Conservation (phyloP, 2,797 vertebrate genomes). For the Prionace glauca region DNA sequence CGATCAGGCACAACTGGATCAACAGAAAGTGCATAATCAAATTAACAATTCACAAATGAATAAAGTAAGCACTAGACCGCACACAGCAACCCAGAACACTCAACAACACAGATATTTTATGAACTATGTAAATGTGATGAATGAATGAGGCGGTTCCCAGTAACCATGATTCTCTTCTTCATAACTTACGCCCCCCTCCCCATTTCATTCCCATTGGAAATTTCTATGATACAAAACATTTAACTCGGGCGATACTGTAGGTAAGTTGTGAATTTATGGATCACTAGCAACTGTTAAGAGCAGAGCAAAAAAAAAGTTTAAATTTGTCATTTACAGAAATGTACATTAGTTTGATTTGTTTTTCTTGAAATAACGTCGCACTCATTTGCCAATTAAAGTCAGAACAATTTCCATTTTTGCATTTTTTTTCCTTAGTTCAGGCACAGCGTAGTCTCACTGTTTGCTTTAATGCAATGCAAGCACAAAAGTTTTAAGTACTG, state of each 20-base stretch:
- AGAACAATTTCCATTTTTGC: slow-evolving; percentile 12
- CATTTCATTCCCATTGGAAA: not conserved
- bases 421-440: slow-evolving; percentile 22
- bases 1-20: slow-evolving; percentile 40
- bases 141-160: slow-evolving; percentile 49
- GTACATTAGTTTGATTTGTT: slow-evolving; percentile 39
- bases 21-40: slow-evolving; percentile 47
- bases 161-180: slow-evolving; percentile 42
- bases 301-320: slow-evolving; percentile 7
- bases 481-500: not conserved
- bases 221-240: not conserved
- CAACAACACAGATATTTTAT: slow-evolving; percentile 45
- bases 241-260: not conserved
- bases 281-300: slow-evolving; percentile 28
- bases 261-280: not conserved
- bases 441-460: not conserved
- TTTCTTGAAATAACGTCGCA: slow-evolving; percentile 6
- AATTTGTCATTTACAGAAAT: slow-evolving; percentile 16
- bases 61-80: slow-evolving; percentile 38
- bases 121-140: slow-evolving; percentile 49
- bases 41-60: slow-evolving; percentile 42
- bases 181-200: not conserved
- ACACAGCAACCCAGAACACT: slow-evolving; percentile 45
- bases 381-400: slow-evolving; percentile 11
- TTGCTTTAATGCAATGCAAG: slow-evolving; percentile 16